These are phyloP conservation scores for Caenorhabditis sp. DNA, from an alignment of 2,888 invertebrate genomes.

Conservation along the genomic window DNA sequence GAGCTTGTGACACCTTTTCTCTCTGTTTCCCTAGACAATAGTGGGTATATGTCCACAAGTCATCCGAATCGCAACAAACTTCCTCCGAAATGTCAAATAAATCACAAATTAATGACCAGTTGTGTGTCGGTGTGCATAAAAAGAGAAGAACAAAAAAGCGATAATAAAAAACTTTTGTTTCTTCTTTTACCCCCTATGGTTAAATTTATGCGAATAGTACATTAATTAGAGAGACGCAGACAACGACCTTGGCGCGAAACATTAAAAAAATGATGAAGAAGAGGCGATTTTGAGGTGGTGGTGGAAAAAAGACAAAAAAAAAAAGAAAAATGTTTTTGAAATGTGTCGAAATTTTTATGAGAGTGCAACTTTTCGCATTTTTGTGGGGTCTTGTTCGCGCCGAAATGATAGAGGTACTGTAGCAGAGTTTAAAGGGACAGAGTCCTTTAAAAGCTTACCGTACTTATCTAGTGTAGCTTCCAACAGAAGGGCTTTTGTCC, in stretches of 20 bases:
- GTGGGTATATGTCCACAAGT: too few species aligned
- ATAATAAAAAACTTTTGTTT: background rate
- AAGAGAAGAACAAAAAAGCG: slow-evolving; percentile 18
- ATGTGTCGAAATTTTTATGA: too few species aligned
- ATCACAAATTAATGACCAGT: slow-evolving; percentile 15
- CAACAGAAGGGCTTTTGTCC: too few species aligned
- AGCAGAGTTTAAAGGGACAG: too few species aligned
- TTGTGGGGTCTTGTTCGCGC: too few species aligned
- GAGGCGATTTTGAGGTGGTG: slow-evolving; percentile 10
- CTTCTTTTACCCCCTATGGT: background rate
- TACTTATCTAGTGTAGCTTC: too few species aligned
- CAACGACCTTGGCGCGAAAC: slow-evolving; percentile 14
- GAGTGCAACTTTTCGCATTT: too few species aligned
- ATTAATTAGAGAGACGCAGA: slow-evolving; percentile 30
- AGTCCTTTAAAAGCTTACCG: too few species aligned
- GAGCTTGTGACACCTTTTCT: too few species aligned
- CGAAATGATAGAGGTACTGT: too few species aligned
- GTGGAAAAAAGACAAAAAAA: background rate
- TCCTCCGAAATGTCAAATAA: slow-evolving; percentile 5
- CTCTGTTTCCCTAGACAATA: too few species aligned
- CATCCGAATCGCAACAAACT: background rate
- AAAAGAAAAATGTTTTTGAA: background rate
- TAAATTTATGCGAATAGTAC: slow-evolving; percentile 9
- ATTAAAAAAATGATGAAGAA: slow-evolving; percentile 16
- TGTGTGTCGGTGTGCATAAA: slow-evolving; percentile 25